Evolutionary conservation across 1,140 invertebrate genomes (phyloP).

Genomic region (Atta colombica): DNA sequence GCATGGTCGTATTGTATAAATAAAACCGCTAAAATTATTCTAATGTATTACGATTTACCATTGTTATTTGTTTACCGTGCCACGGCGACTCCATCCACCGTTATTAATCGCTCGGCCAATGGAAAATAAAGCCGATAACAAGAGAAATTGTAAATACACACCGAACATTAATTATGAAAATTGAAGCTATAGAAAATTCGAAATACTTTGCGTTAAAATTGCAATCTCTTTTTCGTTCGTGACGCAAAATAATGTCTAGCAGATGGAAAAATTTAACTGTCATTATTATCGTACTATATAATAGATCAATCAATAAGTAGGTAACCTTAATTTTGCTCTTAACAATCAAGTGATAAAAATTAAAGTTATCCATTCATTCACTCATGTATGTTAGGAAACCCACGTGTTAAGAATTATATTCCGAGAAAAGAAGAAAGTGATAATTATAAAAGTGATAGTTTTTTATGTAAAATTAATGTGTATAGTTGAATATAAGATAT

Average conservation of each 20-base stretch:
- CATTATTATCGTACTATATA: not conserved
- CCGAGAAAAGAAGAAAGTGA: no score
- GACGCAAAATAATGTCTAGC: not conserved
- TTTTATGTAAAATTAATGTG: no score
- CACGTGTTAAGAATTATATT: not conserved
- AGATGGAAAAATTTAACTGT: not conserved
- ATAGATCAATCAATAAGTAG: no score
- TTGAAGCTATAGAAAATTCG: constrained; percentile 40
- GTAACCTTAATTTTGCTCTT: no score
- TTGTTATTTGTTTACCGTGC: constrained; percentile 56
- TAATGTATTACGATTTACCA: constrained; percentile 60
- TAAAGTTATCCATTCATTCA: no score
- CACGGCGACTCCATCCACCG: constrained; percentile 45
- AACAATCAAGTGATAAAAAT: no score
- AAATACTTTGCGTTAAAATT: constrained; percentile 2
- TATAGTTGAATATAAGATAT: no score
- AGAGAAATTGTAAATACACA: constrained; percentile 51
- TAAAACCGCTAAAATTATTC: constrained; percentile 62
- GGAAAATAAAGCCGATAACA: constrained; percentile 56
- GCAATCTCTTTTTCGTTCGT: not conserved
- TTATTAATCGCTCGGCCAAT: constrained; percentile 57
- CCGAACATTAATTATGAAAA: constrained; percentile 57
- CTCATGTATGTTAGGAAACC: not conserved
- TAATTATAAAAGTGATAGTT: no score
- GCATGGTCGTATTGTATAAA: constrained; percentile 55